phyloP scores from a whole-genome alignment of 2,113 vertebrate species.

The Equus quagga region DNA sequence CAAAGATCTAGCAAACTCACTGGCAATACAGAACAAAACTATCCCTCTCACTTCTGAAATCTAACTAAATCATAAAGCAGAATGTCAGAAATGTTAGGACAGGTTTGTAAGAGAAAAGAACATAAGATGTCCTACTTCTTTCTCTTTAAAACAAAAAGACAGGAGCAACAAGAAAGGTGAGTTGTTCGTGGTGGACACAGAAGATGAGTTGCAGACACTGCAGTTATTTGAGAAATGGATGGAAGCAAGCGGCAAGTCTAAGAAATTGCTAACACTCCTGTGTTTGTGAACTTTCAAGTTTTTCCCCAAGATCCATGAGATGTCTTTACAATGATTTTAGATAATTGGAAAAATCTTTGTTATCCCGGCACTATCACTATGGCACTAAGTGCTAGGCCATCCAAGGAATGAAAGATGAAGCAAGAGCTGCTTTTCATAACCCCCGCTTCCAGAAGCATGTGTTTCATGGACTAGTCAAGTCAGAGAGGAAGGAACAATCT shows the following conservation, averaged over 20 bases:
- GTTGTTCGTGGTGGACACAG: not conserved
- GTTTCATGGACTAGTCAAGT: not conserved
- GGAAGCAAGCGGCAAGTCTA: not conserved
- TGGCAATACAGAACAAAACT: not conserved
- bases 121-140: not conserved
- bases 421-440: not conserved
- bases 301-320: not conserved
- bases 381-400: not conserved
- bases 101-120: not conserved
- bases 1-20: constrained; percentile 1
- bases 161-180: not conserved
- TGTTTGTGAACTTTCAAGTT: not conserved
- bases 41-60: not conserved
- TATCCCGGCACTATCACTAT: not conserved
- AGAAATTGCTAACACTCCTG: not conserved
- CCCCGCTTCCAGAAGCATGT: not conserved
- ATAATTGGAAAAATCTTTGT: not conserved
- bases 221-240: not conserved
- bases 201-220: not conserved
- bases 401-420: not conserved
- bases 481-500: constrained; percentile 20
- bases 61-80: not conserved
- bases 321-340: not conserved
- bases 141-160: constrained; percentile 21
- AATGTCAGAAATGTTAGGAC: not conserved